These are phyloP conservation scores for Cyclargus thomasi DNA, from an alignment of 1,140 invertebrate genomes.

Conservation along the genomic window DNA sequence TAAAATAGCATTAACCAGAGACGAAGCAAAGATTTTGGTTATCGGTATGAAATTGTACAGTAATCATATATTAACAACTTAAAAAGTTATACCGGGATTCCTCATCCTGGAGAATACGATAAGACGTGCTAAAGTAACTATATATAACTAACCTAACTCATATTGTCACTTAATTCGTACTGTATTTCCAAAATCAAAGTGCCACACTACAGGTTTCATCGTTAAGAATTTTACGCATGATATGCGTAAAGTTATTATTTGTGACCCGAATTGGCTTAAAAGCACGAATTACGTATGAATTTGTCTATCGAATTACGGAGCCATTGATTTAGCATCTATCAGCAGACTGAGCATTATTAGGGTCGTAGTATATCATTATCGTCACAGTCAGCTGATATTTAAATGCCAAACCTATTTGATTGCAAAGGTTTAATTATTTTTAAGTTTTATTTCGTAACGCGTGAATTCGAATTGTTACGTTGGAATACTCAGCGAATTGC, in stretches of 20 bases:
- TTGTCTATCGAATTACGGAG: neutral
- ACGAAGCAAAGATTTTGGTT: no score
- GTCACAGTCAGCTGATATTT: constrained; percentile 8
- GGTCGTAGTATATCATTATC: neutral
- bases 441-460: constrained; percentile 3
- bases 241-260: neutral
- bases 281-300: neutral
- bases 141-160: no score
- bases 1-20: no score
- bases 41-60: no score
- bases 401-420: constrained; percentile 12
- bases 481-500: neutral
- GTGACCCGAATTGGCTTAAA: neutral
- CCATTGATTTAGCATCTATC: neutral
- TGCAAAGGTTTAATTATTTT: constrained; percentile 12
- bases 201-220: no score
- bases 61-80: no score
- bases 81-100: no score
- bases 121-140: no score
- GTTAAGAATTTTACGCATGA: neutral
- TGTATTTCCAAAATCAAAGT: no score
- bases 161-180: no score
- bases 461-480: constrained; percentile 4
- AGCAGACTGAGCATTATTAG: neutral
- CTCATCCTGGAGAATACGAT: no score